Percentiles rank a stretch among this genome's conserved stretches.
Conservation (phyloP, 2,888 invertebrate genomes). For the Lasioglossum pauxillum region DNA sequence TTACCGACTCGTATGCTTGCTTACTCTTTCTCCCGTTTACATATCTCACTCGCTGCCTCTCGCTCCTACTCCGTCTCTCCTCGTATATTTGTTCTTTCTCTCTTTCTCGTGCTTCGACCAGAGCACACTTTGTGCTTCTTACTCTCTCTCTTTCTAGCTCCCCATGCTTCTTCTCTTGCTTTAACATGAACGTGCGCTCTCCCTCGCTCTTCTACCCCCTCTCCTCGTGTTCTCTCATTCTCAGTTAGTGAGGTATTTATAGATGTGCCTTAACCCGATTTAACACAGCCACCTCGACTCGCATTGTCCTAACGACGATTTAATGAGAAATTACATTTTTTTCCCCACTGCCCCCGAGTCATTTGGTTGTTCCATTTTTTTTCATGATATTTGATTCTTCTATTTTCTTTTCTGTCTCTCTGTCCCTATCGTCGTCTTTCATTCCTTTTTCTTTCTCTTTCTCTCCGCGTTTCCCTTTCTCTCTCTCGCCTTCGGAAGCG, state of each 20-base stretch:
- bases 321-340: slow-evolving; percentile 69
- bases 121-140: slow-evolving; percentile 58
- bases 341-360: background rate
- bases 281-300: slow-evolving; percentile 79
- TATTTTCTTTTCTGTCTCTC: background rate
- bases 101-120: slow-evolving; percentile 45
- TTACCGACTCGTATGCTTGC: slow-evolving; percentile 37
- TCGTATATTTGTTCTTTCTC: slow-evolving; percentile 42
- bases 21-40: slow-evolving; percentile 51
- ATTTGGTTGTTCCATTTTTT: slow-evolving; percentile 7
- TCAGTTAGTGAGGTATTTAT: slow-evolving; percentile 81
- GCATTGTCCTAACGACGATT: slow-evolving; percentile 73
- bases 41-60: slow-evolving; percentile 43
- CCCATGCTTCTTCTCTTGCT: slow-evolving; percentile 48
- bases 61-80: slow-evolving; percentile 51
- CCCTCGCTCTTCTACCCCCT: slow-evolving; percentile 48
- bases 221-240: slow-evolving; percentile 67
- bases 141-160: slow-evolving; percentile 37
- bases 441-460: background rate
- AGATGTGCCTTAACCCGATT: slow-evolving; percentile 84
- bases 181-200: slow-evolving; percentile 38
- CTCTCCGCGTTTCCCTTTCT: background rate
- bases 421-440: background rate
- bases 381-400: background rate
- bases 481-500: background rate